These are phyloP conservation scores for Diplolepis rosae DNA, from an alignment of 2,888 invertebrate genomes.

Conservation along the genomic window DNA sequence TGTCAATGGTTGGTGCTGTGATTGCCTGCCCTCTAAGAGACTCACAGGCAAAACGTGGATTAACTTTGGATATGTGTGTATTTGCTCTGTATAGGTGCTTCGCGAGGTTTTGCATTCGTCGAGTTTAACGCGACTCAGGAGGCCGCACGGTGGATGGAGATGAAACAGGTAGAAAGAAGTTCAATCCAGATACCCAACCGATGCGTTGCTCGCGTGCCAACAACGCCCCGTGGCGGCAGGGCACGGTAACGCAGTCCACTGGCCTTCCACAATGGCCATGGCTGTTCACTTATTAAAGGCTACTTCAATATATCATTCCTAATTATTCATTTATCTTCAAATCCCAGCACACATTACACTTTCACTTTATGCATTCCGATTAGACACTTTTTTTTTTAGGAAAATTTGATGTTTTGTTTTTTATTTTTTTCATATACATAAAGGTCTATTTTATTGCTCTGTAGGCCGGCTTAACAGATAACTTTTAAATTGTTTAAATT, in stretches of 20 bases:
- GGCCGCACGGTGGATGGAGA: conserved; percentile 93
- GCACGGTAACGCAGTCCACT: conserved; percentile 72
- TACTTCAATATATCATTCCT: conserved; percentile 71
- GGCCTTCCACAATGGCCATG: conserved; percentile 69
- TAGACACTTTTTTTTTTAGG: conserved; percentile 54
- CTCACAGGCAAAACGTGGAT: conserved; percentile 72
- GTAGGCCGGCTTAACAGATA: background rate
- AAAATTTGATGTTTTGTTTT: conserved; percentile 32
- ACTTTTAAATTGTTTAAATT: conserved; percentile 9
- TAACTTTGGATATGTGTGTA: conserved; percentile 75
- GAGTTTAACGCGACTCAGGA: conserved; percentile 93
- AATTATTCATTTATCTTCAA: conserved; percentile 52
- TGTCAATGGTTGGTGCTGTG: conserved; percentile 74
- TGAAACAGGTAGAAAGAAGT: conserved; percentile 84
- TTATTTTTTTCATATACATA: conserved; percentile 27
- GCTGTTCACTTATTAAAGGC: conserved; percentile 71
- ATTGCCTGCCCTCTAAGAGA: conserved; percentile 74
- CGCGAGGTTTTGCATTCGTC: conserved; percentile 88
- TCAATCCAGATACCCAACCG: conserved; percentile 70
- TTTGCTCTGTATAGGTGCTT: conserved; percentile 90
- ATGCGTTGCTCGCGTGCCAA: conserved; percentile 71
- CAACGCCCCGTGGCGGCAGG: conserved; percentile 73
- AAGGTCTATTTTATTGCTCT: conserved; percentile 7
- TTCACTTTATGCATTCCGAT: conserved; percentile 56
- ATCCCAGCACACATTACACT: conserved; percentile 10